Evolutionary conservation across 2,113 vertebrate species (phyloP).

Genomic region (Brevimyrus niger): DNA sequence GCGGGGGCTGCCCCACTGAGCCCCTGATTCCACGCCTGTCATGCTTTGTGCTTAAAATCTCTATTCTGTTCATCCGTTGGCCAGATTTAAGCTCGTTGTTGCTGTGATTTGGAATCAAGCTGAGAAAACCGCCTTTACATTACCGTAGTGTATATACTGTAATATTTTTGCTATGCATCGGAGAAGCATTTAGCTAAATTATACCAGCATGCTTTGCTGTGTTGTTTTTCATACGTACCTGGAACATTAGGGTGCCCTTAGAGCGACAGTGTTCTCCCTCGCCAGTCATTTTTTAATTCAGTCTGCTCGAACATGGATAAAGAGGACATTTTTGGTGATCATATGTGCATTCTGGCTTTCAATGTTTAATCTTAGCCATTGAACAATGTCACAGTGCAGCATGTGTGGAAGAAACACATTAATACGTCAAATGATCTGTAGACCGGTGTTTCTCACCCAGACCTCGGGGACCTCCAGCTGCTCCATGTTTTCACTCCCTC

Average conservation of each 20-base stretch:
- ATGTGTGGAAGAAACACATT: neutral
- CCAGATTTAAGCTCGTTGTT: constrained; percentile 17
- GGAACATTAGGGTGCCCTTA: neutral
- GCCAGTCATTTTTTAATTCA: neutral
- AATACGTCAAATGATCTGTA: constrained; percentile 25
- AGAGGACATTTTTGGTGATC: neutral
- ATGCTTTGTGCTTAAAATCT: constrained; percentile 9
- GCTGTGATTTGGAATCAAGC: neutral
- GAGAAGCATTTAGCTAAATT: neutral
- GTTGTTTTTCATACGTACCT: neutral
- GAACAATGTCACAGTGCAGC: neutral
- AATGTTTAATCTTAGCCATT: neutral
- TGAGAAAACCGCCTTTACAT: neutral
- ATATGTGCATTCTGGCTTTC: neutral
- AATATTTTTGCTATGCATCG: neutral
- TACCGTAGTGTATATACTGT: neutral
- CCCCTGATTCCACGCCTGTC: constrained; percentile 67
- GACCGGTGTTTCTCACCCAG: neutral
- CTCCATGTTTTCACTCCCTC: neutral
- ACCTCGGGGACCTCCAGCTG: neutral
- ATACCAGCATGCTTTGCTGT: neutral
- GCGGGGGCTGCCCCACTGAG: constrained; percentile 61
- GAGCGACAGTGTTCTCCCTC: neutral
- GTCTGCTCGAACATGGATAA: neutral
- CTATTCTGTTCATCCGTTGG: constrained; percentile 34